Base-by-base conservation (phyloP, 2,797 vertebrate genomes). In the Champsocephalus gunnari region DNA sequence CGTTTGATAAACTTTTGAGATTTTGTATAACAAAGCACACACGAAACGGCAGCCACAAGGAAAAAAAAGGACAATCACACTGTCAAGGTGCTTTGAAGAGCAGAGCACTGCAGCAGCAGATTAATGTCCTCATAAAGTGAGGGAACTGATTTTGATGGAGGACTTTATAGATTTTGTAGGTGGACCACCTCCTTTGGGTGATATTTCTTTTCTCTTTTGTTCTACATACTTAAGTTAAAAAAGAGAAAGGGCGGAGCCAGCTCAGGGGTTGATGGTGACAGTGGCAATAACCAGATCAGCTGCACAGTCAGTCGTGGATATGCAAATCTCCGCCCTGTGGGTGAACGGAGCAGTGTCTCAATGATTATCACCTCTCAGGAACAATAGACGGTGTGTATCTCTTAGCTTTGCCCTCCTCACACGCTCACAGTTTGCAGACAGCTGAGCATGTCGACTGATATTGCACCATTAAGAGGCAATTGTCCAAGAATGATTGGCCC, bases 71-170 rank as follows among this genome's bases (percentile, higher is more conserved):
- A 89, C 88, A 88, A 87, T 86, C 82, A 83, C 86, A 84, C 84
- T 89, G 88, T 93, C 89, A 92, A 94, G 92, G 93, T 94, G 90
- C 91, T 94, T 93, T 93, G 92, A 95, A 94, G 93, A 95, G 89
- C 92, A 93, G 90, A 91, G 88, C 82, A 60, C 66, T 72, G 84
- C 80, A 80, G 84, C 84, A 77, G 85, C 86, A 93, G 93, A 94
- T 94, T 93, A 93, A 94, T 94, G 94, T 89, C 80, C 91, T 94
- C 92, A 93, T 94, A 93, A 94, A 94, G 89, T 41, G 54, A 85
- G 79, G 71, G 85, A 90, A 88, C 87, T 90, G 90, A 90, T 94
- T 93, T 93, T 94, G 94, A 95, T 94, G 92, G 93, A 94, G 87
- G 91, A 89, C 92, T 94, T 94, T 94, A 92, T 93, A 91, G 92